Percentiles rank a stretch among this genome's conserved stretches.
Evolutionary conservation across 2,797 vertebrate genomes (phyloP).

Genomic region (Distichodus sexfasciatus): DNA sequence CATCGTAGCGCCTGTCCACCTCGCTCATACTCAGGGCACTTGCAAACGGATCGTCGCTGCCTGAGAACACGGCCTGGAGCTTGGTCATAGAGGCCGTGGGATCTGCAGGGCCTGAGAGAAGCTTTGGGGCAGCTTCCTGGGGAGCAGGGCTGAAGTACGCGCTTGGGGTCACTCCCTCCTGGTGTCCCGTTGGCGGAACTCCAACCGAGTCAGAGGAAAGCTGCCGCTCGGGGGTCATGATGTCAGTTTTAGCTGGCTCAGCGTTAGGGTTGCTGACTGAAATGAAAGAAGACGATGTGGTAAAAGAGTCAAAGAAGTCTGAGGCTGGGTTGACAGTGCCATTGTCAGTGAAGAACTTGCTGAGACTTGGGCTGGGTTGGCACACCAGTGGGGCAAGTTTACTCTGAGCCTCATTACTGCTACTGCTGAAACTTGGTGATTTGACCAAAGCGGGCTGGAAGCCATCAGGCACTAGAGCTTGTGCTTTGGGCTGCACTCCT

Average conservation of each 20-base stretch:
- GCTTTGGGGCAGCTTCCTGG: conserved; percentile 55
- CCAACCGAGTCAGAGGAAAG: conserved; percentile 69
- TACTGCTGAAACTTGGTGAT: conserved; percentile 88
- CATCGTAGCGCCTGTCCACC: conserved; percentile 88
- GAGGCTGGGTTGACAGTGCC: conserved; percentile 79
- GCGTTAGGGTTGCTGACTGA: conserved; percentile 94
- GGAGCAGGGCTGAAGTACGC: conserved; percentile 60
- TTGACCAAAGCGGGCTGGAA: conserved; percentile 97
- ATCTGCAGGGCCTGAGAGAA: conserved; percentile 58
- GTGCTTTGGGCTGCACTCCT: conserved; percentile 63
- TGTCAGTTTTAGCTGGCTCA: conserved; percentile 59
- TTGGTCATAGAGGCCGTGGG: conserved; percentile 76
- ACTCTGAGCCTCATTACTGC: conserved; percentile 72
- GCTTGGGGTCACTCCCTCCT: conserved; percentile 53
- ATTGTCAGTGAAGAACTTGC: conserved; percentile 91
- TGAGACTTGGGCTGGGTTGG: conserved; percentile 96
- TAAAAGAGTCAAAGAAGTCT: conserved; percentile 98
- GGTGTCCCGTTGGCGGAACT: conserved; percentile 32
- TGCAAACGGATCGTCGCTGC: conserved; percentile 89
- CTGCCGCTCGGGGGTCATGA: conserved; percentile 68
- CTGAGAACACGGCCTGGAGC: conserved; percentile 90
- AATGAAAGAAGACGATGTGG: conserved; percentile 85
- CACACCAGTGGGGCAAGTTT: conserved; percentile 80
- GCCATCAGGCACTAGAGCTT: conserved; percentile 80
- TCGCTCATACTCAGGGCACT: conserved; percentile 94